Conservation (phyloP, 2,888 invertebrate species). For the Beris chalybata region DNA sequence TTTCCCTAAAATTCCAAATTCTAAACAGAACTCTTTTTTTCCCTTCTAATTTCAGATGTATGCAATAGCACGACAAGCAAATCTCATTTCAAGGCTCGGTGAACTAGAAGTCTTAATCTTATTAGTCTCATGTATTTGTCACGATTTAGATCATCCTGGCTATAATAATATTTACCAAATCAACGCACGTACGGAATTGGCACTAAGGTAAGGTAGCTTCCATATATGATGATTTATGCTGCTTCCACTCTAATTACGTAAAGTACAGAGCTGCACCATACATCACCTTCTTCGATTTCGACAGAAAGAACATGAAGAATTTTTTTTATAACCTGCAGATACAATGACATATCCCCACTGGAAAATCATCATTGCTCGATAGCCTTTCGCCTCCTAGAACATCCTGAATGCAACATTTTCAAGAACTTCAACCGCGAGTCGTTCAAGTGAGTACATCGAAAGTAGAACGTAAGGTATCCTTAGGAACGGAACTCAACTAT, state of each 20-base stretch:
- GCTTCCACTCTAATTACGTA: neutral
- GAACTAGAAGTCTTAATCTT: slow-evolving; percentile 76
- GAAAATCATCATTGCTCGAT: slow-evolving; percentile 87
- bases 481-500: too few relatives aligned
- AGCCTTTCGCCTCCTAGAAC: slow-evolving; percentile 76
- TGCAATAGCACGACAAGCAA: slow-evolving; percentile 74
- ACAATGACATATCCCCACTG: slow-evolving; percentile 83
- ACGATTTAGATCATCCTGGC: slow-evolving; percentile 78
- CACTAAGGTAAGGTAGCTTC: slow-evolving; percentile 60
- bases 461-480: too few relatives aligned
- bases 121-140: slow-evolving; percentile 78
- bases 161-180: slow-evolving; percentile 81
- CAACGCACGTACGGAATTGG: slow-evolving; percentile 80
- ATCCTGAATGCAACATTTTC: slow-evolving; percentile 79
- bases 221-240: slow-evolving; percentile 11
- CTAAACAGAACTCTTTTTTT: neutral
- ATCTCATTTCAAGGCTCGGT: slow-evolving; percentile 69
- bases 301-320: neutral
- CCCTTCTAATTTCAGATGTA: slow-evolving; percentile 67
- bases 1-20: too few relatives aligned
- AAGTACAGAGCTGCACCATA: too few relatives aligned
- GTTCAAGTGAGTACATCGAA: slow-evolving; percentile 58
- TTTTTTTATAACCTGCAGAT: slow-evolving; percentile 50
- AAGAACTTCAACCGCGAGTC: slow-evolving; percentile 65
- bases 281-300: neutral